phyloP scores from a whole-genome alignment of 2,113 vertebrate species.

The Petroica traversi region DNA sequence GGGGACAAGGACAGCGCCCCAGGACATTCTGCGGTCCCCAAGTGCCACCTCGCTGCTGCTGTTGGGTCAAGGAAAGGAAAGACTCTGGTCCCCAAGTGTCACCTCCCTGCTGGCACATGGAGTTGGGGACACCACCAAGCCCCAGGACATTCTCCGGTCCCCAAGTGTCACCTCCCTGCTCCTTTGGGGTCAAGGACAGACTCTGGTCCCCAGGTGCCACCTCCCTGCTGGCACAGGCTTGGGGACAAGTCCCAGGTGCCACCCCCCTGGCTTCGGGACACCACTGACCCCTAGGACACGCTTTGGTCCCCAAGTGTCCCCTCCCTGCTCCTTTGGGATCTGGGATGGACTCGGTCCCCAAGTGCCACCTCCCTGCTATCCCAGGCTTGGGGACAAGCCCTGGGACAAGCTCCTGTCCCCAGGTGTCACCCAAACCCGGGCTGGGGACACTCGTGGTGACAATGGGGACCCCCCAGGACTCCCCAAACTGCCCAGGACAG shows the following conservation, averaged over 20 bases:
- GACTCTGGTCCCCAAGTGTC: background rate
- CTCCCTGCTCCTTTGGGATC: too few species aligned
- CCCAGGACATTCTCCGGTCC: background rate
- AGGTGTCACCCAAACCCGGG: background rate
- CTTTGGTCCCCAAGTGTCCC: background rate
- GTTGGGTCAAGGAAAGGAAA: background rate
- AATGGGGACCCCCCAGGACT: background rate
- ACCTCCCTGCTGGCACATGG: background rate
- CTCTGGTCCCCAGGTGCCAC: background rate
- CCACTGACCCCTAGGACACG: too few species aligned
- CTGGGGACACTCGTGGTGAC: background rate
- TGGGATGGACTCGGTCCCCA: too few species aligned
- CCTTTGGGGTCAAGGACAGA: background rate
- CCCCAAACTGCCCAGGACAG: background rate
- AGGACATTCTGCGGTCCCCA: too few species aligned
- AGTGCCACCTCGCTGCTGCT: background rate
- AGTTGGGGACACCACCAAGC: background rate
- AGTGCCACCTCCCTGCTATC: too few species aligned
- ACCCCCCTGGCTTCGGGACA: too few species aligned
- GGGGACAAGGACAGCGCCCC: background rate
- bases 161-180: background rate
- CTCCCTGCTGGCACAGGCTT: background rate
- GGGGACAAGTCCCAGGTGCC: background rate
- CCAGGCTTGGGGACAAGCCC: background rate
- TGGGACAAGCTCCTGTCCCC: background rate